Base-by-base conservation (phyloP, 1,140 invertebrate genomes). In the Marisa cornuarietis region DNA sequence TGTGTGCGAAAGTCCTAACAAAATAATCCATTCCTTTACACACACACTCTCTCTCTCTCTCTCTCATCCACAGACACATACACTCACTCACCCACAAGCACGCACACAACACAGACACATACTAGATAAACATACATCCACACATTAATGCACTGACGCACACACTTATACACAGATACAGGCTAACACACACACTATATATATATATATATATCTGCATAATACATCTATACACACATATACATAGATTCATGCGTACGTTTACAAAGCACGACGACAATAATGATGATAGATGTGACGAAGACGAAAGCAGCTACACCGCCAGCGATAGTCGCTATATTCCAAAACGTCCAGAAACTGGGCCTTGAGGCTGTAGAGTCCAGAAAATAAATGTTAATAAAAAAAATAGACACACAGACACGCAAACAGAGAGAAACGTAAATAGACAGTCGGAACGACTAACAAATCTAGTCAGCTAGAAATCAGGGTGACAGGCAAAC, bases 61-160 rank as follows among this genome's bases (percentile, higher is more conserved):
- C 71, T 52, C 71, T n/a, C 71, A 52, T n/a, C 0, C 71, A 73
- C 71, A 73, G 42, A 54, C 22, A 73, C 42, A 61, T 49, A 73
- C 71, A 73, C 71, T 52, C 71, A 54, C 71, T 52, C 42, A 73
- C 42, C 11, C 65, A 68, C 65, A 13, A 13, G 13, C 2, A 9
- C 11, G 26, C 9, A 10, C 31, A 68, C 11, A 68, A 42, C 31
- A 42, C 6, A 42, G 31, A 42, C 31, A 42, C 31, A 6, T 42
- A 42, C 31, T 42, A 42, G 18, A n/a, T n/a, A n/a, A n/a, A 63
- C 62, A 63, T n/a, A 63, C 62, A 4, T n/a, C 18, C 11, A 49
- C 24, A 51, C 71, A 72, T 51, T 26, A n/a, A 69, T 31, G 14
- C 66, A 69, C 6, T 26, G n/a, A 69, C 66, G 6, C 66, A 69